A percentile compares a stretch with the other conserved stretches of the same genome.
Conservation (phyloP, 1,140 invertebrate species). For the Cepaea nemoralis region DNA sequence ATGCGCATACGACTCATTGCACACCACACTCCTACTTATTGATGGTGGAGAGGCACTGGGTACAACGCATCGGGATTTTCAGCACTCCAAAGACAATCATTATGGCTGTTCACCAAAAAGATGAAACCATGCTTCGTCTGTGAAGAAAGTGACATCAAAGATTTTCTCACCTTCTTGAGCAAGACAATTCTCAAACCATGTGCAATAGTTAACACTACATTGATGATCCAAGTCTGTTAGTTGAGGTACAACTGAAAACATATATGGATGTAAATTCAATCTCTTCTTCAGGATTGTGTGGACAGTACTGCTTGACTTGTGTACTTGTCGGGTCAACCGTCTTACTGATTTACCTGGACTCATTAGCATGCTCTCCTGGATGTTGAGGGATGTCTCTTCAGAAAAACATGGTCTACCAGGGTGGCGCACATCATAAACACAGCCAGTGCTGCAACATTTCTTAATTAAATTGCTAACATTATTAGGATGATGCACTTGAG, state of each 20-base stretch:
- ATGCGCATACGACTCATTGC: constrained; percentile 1
- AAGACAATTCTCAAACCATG: background rate
- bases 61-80: background rate
- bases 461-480: too few species aligned
- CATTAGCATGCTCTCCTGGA: background rate
- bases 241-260: background rate
- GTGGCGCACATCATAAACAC: too few species aligned
- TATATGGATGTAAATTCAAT: background rate
- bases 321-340: background rate
- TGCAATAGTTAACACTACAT: background rate
- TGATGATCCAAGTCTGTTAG: background rate
- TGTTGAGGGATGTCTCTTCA: background rate
- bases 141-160: background rate
- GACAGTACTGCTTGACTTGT: background rate
- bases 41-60: background rate
- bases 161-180: background rate
- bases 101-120: background rate
- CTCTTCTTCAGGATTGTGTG: background rate
- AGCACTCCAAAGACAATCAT: background rate
- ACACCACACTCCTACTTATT: background rate
- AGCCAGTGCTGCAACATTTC: too few species aligned
- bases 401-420: too few species aligned
- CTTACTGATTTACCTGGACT: background rate
- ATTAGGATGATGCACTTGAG: too few species aligned
- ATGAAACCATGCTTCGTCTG: constrained; percentile 1